Evolutionary conservation across 2,888 invertebrate species (phyloP).

Genomic region (Heteromyza rotundicornis): DNA sequence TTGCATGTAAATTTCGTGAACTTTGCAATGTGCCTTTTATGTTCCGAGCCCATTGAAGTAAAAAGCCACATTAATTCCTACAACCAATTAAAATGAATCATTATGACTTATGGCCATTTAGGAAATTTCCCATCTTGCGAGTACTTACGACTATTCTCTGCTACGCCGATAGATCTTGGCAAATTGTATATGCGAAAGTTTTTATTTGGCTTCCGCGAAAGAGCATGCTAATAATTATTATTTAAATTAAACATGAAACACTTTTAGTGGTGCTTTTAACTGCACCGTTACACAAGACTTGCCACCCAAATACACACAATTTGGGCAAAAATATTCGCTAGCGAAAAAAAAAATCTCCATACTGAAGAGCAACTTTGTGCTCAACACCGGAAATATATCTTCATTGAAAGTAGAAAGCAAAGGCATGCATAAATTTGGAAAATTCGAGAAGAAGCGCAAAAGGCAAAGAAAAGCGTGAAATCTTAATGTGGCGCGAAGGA

Average conservation of each 20-base stretch:
- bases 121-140: neutral
- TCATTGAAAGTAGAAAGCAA: neutral
- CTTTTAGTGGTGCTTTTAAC: neutral
- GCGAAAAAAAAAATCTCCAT: too few species aligned
- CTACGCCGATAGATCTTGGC: too few species aligned
- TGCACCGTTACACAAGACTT: neutral
- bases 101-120: neutral
- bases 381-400: neutral
- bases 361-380: neutral
- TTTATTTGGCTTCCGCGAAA: neutral
- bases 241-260: slow-evolving; percentile 6
- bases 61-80: too few species aligned
- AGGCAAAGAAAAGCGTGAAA: neutral
- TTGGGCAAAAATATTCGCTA: too few species aligned
- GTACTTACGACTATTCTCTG: too few species aligned
- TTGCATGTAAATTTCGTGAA: too few species aligned
- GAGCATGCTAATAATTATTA: neutral
- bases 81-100: slow-evolving; percentile 6
- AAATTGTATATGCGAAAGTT: neutral
- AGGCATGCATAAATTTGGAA: neutral
- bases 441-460: neutral
- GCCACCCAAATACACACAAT: neutral
- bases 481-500: neutral
- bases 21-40: too few species aligned
- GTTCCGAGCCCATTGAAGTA: too few species aligned